Percentiles rank a stretch among this genome's conserved stretches.
Conservation (phyloP, 2,113 vertebrate genomes). For the zebrafish (Danio rerio) region GRCz12tu NC_133191.1:1554001-1554500, state of each 20-base stretch:
- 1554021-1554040: too few species aligned
- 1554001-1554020: too few species aligned
- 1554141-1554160: too few species aligned
- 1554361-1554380: conserved; percentile 11
- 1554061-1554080: too few species aligned
- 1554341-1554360: conserved; percentile 14
- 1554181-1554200: too few species aligned
- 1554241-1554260: not conserved
- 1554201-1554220: too few species aligned
- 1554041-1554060: too few species aligned
- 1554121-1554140: too few species aligned
- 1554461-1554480: not conserved
- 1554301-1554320: not conserved
- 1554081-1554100: too few species aligned
- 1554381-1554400: conserved; percentile 9
- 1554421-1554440: not conserved
- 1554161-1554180: too few species aligned
- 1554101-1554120: too few species aligned
- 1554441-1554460: conserved; percentile 6
- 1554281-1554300: not conserved
- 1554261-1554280: not conserved
- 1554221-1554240: too few species aligned
- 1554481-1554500: not conserved
- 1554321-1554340: conserved; percentile 20
- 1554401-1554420: not conserved